These are phyloP conservation scores for Stegana nigrithorax DNA, from an alignment of 2,888 invertebrate species.

Conservation along the genomic window DNA sequence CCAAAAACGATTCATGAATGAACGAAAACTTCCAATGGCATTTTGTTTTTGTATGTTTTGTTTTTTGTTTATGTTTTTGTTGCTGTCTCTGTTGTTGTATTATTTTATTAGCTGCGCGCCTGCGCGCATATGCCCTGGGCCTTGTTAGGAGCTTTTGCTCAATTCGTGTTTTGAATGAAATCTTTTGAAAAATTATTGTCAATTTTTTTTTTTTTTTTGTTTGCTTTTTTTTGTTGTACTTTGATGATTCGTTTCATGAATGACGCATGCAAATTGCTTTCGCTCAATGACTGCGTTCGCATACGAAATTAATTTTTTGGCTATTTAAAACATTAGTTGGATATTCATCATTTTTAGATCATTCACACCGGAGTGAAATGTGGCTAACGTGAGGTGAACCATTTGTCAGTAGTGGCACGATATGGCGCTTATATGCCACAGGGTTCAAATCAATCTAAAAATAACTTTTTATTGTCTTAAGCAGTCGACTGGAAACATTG, in stretches of 20 bases:
- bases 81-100: no score
- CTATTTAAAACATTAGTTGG: no score
- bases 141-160: background rate
- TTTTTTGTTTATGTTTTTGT: background rate
- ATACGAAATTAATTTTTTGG: no score
- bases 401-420: no score
- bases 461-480: no score
- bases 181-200: slow-evolving; percentile 5
- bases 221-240: background rate
- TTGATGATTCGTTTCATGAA: background rate
- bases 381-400: no score
- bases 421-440: no score
- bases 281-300: background rate
- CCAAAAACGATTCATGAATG: slow-evolving; percentile 6
- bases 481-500: no score
- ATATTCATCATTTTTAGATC: no score
- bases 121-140: background rate
- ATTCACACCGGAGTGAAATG: no score
- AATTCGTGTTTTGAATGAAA: slow-evolving; percentile 15
- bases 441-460: no score
- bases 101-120: background rate
- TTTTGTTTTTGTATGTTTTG: background rate
- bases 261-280: background rate
- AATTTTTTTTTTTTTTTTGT: background rate
- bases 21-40: background rate